Conservation (phyloP, 2,888 invertebrate genomes). For the Oeneis ivallda region DNA sequence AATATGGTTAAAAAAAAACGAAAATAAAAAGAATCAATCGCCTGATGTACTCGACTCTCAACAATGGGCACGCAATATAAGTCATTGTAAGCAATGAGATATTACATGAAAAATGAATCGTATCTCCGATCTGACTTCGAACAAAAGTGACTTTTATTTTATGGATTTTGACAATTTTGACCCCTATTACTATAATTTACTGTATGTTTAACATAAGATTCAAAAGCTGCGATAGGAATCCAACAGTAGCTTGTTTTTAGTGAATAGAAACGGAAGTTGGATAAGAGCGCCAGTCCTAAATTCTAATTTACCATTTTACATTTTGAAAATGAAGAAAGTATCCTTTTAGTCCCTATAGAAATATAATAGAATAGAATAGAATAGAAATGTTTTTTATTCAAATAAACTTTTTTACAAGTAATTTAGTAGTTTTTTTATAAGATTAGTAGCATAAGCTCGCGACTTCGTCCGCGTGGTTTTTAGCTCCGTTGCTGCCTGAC, state of each 20-base stretch:
- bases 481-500: too few relatives aligned
- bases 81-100: slow-evolving; percentile 58
- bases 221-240: not conserved
- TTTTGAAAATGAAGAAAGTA: too few relatives aligned
- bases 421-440: too few relatives aligned
- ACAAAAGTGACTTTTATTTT: slow-evolving; percentile 66
- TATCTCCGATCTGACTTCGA: slow-evolving; percentile 57
- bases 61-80: slow-evolving; percentile 56
- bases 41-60: slow-evolving; percentile 46
- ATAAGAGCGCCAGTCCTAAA: slow-evolving; percentile 34
- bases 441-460: too few relatives aligned
- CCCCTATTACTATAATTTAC: slow-evolving; percentile 21
- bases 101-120: slow-evolving; percentile 59
- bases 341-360: too few relatives aligned
- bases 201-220: slow-evolving; percentile 3
- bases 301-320: slow-evolving; percentile 22
- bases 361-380: too few relatives aligned
- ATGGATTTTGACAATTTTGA: slow-evolving; percentile 60
- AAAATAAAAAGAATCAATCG: slow-evolving; percentile 66
- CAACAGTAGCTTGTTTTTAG: slow-evolving; percentile 24
- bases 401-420: too few relatives aligned
- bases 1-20: slow-evolving; percentile 61
- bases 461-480: too few relatives aligned
- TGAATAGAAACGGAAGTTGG: slow-evolving; percentile 32
- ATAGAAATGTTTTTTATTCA: too few relatives aligned